Base-by-base conservation (phyloP, 2,113 vertebrate species). In the Calidris pugnax region DNA sequence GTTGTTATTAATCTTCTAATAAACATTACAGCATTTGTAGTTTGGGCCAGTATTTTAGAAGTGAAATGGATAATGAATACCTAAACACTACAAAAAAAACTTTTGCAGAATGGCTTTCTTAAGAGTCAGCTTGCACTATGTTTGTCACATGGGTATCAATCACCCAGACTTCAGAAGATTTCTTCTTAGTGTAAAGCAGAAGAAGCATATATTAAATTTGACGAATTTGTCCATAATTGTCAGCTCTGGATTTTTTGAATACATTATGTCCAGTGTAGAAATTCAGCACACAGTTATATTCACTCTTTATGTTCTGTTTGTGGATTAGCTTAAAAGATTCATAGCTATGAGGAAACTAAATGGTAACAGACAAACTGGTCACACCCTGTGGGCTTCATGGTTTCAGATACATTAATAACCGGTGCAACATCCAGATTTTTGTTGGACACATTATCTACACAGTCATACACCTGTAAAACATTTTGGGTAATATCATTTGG, bases 371-470 rank as follows among this genome's bases (percentile, higher is more conserved):
- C 12, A 64, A 81, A 80, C 4, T 69, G 43, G 10, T 81, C 39
- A 53, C n/a, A 72, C 10, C 18, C 62, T 71, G 13, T 12, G 22
- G 43, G 14, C 63, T 71, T 90, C 43, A 57, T 55, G 30, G 16
- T 50, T 76, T 86, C 63, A 35, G 24, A 33, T 33, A 51, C 11
- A 41, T 41, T 47, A 63, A 76, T 33, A 76, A 47, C 50, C n/a
- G 57, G 23, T 7, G 12, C 13, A 47, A 66, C 33, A 59, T 22
- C 13, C 27, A 41, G n/a, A 41, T n/a, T 35, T 89, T n/a, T 72
- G 23, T 47, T 76, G 24, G 24, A 18, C 14, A 24, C 1, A 1
- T 1, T n/a, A 73, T 11, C 45, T 32, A 2, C 15, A 47, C 6
- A 45, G 13, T 28, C 48, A 77, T 14, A 37, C 13, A 27, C 14